These are phyloP conservation scores for Listronotus bonariensis DNA, from an alignment of 1,140 invertebrate species.

Conservation along the genomic window DNA sequence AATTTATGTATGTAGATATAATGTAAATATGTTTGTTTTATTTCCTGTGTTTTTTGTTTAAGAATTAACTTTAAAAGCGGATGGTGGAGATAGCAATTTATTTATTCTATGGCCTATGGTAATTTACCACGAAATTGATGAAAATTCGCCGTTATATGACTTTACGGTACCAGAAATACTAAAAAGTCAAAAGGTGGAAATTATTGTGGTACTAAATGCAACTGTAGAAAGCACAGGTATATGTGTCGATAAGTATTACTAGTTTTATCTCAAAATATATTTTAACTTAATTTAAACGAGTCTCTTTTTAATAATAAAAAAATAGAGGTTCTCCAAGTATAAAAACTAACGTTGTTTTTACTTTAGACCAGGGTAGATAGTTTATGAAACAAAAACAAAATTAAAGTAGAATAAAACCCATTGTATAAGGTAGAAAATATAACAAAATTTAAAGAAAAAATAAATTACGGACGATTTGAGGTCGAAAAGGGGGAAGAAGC, in stretches of 20 bases:
- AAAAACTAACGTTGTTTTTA: too few relatives aligned
- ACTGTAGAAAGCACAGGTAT: constrained; percentile 60
- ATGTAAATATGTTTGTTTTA: too few relatives aligned
- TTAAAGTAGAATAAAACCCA: too few relatives aligned
- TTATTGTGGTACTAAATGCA: constrained; percentile 85
- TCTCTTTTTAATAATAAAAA: constrained; percentile 2
- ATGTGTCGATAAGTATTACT: neutral
- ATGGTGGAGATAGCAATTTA: constrained; percentile 79
- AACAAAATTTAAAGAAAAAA: too few relatives aligned
- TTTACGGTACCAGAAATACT: constrained; percentile 86
- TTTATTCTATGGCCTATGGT: constrained; percentile 96
- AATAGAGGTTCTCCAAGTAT: too few relatives aligned
- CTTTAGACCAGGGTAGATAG: too few relatives aligned
- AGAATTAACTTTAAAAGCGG: constrained; percentile 59
- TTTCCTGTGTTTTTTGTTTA: too few relatives aligned
- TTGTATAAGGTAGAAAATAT: too few relatives aligned
- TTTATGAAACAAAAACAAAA: too few relatives aligned
- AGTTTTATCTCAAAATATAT: neutral
- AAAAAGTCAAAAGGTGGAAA: constrained; percentile 63
- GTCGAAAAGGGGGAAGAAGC: too few relatives aligned
- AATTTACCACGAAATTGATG: constrained; percentile 81
- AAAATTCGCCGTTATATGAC: constrained; percentile 80
- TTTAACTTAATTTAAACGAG: constrained; percentile 58
- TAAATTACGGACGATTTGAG: too few relatives aligned
- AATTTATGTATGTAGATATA: too few relatives aligned